Evolutionary conservation across 64 coral and sea anemone species (phyloP).

Genomic region (Stichodactyla mertensii): DNA sequence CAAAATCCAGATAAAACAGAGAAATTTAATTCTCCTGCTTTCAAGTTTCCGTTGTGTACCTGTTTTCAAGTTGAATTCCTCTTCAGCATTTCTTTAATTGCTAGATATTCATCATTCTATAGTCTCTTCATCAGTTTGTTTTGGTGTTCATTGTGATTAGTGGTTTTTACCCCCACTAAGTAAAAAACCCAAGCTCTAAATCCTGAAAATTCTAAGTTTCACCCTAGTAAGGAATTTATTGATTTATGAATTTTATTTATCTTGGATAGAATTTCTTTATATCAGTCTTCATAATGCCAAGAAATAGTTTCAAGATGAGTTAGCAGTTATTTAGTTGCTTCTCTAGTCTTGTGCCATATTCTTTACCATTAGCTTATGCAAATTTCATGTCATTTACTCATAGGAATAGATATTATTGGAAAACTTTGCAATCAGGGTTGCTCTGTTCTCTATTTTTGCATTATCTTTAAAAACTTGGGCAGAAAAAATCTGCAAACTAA

Average conservation of each 20-base stretch:
- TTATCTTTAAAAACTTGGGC: no score
- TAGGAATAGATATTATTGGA: background rate
- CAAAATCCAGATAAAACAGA: background rate
- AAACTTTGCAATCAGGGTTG: background rate
- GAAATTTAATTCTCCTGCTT: background rate
- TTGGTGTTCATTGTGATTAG: background rate
- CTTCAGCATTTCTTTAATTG: background rate
- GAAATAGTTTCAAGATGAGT: background rate
- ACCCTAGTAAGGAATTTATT: background rate
- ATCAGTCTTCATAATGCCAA: background rate
- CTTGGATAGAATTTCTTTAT: background rate
- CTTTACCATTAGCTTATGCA: background rate
- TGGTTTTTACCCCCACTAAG: background rate
- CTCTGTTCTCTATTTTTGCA: background rate
- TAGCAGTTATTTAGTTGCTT: background rate
- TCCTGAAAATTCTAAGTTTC: background rate
- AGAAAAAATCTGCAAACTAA: no score
- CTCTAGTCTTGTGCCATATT: background rate
- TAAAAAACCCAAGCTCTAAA: background rate
- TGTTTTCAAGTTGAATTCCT: background rate
- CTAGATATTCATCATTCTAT: background rate
- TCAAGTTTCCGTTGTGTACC: background rate
- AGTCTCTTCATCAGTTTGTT: background rate
- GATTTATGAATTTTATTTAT: background rate
- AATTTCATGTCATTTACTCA: background rate